phyloP scores from a whole-genome alignment of 2,113 vertebrate species.

The Phoenicopterus ruber region DNA sequence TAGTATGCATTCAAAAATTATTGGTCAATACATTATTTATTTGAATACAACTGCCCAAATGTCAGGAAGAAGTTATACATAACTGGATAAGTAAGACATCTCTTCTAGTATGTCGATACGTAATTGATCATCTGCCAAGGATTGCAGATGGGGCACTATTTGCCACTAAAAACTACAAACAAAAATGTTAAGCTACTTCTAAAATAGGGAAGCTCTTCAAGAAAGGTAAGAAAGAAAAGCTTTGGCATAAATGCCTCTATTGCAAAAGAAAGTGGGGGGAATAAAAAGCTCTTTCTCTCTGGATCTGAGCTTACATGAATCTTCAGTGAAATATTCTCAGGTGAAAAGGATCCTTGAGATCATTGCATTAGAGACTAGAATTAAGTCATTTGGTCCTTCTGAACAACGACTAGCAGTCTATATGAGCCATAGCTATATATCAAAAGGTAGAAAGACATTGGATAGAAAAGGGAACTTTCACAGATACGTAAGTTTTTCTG shows the following conservation, averaged over 20 bases:
- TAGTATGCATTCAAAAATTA: neutral
- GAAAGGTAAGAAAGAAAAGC: neutral
- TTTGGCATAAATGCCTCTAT: neutral
- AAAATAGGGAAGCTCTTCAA: neutral
- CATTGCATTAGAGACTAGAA: neutral
- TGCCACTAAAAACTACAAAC: neutral
- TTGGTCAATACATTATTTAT: neutral
- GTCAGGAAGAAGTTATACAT: neutral
- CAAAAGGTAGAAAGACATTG: neutral
- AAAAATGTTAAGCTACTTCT: neutral
- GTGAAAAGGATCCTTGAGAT: neutral
- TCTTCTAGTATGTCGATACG: neutral
- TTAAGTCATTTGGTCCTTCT: neutral
- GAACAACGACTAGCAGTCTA: neutral
- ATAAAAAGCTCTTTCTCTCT: neutral
- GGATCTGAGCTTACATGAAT: neutral
- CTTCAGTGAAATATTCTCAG: neutral
- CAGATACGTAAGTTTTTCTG: rapidly evolving
- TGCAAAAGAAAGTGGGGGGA: neutral
- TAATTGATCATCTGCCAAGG: neutral
- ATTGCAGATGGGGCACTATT: neutral
- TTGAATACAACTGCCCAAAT: neutral
- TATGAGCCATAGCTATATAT: rapidly evolving
- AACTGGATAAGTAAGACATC: neutral
- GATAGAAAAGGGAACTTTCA: neutral